Conservation (phyloP, 1,140 invertebrate genomes). For the Drosophila asahinai region DNA sequence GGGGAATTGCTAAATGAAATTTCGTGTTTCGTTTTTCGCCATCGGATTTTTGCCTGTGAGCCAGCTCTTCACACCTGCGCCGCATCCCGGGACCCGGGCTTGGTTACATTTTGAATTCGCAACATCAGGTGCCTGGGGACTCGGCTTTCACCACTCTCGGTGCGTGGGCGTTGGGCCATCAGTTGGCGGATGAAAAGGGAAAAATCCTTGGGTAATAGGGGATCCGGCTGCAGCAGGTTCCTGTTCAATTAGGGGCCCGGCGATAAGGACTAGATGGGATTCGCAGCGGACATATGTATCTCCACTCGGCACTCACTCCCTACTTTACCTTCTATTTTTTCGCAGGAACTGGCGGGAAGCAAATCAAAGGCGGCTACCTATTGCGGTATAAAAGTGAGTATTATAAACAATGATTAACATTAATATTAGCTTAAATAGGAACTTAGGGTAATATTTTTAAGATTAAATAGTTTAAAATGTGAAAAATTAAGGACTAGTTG, state of each 20-base stretch:
- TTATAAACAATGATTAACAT: no score
- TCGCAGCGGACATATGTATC: background rate
- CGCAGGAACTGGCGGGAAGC: conserved; percentile 87
- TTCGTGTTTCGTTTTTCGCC: conserved; percentile 45
- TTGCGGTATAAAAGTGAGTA: conserved; percentile 89
- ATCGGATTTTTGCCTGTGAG: conserved; percentile 11
- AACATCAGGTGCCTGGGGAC: conserved; percentile 4
- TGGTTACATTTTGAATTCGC: conserved; percentile 15
- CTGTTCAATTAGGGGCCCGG: conserved; percentile 33
- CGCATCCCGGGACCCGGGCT: background rate
- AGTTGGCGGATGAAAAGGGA: conserved; percentile 3
- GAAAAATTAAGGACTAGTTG: background rate
- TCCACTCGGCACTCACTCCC: background rate
- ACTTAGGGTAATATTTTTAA: no score
- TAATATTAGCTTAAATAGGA: background rate
- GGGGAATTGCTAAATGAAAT: conserved; percentile 52
- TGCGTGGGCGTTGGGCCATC: conserved; percentile 23
- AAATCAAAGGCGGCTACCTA: conserved; percentile 89
- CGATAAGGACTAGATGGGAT: conserved; percentile 37
- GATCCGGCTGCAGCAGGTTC: conserved; percentile 21
- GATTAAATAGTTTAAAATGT: background rate
- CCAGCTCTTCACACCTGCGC: conserved; percentile 5
- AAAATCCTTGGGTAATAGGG: conserved; percentile 15
- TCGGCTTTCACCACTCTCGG: background rate
- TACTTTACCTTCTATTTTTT: conserved; percentile 32